Evolutionary conservation across 2,113 vertebrate genomes (phyloP), one percentile per base, ranked within the genome.

Genomic region (Rhea americana): DNA sequence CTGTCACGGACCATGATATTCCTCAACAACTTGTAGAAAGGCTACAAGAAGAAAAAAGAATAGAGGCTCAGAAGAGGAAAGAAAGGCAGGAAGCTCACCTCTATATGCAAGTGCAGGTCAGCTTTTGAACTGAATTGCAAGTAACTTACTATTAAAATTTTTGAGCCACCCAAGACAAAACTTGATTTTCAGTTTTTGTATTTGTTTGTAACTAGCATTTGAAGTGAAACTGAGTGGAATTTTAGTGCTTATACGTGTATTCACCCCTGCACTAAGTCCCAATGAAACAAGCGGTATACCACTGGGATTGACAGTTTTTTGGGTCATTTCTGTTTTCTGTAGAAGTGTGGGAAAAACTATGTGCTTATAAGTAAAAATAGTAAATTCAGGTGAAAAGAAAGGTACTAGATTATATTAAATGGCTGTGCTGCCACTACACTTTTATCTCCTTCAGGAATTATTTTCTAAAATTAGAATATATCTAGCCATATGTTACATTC

Each of bases 21-120:
- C 99, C 99, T 67, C 99, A 99, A 96, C 99, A 99, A 96, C 96
- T 99, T 91, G 99, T 99, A 85, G 99, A 99, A 91, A 98, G 99
- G 65, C 97, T 99, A 87, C 99, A 99, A 96, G 99, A 99, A 96
- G 99, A 99, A 97, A 99, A 99, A n/a, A 97, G 99, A 93, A 99
- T 99, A 82, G 99, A 99, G 96, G 99, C 99, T 10, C 99, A 99
- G 96, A 99, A 99, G 96, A 98, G 99, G 93, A 99, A 99, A 97
- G 99, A 99, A 94, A 98, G 99, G 28, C 99, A 99, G 95, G 99
- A 99, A 96, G 99, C 99, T 89, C 99, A 99, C 68, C 99, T 99
- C 73, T 99, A 99, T 95, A 99, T 99, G 99, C 99, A 99, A 98
- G 99, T 99, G 89, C 99, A 99, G 99, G 99, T 99, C 81, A 97